Base-by-base conservation (phyloP, 2,888 invertebrate species). In the Leptinotarsa rubiginosa region DNA sequence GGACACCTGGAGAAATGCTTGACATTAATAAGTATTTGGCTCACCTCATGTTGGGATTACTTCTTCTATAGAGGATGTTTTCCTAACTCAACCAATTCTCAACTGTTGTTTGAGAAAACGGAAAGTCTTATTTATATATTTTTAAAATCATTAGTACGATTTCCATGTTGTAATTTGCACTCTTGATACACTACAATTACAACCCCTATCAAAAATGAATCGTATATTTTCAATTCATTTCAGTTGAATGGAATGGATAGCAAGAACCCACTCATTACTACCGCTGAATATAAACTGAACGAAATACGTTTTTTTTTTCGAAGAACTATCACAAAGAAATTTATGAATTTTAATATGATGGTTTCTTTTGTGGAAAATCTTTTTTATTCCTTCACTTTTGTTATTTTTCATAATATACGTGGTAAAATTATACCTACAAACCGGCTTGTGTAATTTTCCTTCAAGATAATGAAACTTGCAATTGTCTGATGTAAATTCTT, bases 171-270 rank as follows among this genome's bases (percentile, higher is more conserved):
- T 18, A 18, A 52, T 52, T 52, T 52, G 18, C 52, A 52, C 52
- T 18, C 18, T 52, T 52, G 18, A 52, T 18, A 18, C 52, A 52
- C 52, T 52, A 18, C 52, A 52, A 52, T 52, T 52, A 52, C 52
- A 18, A 52, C 52, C 52, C 52, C 52, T 52, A 52, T 52, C 52
- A 52, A 52, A 52, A 52, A 52, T 52, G 7, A 18, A 52, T 52
- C 52, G 12, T 52, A 18, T n/a, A 52, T 52, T 52, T 52, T 52
- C n/a, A 52, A 18, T 52, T 18, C 7, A 52, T 7, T 52, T 18
- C n/a, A 52, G 52, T 52, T 52, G 52, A 52, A 52, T 52, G 3
- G 52, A 3, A 52, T 18, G 52, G 52, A 52, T 18, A 18, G 52
- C 18, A 18, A 52, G 52, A 52, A 52, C 5, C 52, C 52, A 52